Evolutionary conservation across 2,888 invertebrate genomes (phyloP), one percentile per base, ranked within the genome.

Genomic region (Mesorhabditis spiculigera): DNA sequence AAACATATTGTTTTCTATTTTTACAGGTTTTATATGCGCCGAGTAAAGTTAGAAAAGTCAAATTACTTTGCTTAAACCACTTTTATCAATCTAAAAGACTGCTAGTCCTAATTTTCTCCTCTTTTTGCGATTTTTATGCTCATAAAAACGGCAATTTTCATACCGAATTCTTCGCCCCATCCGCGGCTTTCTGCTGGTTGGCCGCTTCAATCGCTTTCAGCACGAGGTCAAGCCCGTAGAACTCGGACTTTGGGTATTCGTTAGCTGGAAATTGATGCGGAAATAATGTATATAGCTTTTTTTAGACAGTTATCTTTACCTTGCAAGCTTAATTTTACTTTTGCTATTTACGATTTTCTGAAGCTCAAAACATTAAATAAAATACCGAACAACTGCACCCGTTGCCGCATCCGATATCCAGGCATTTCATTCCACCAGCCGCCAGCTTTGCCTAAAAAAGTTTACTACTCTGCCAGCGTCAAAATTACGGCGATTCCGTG

Each of bases 371-470:
- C 58, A 50, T 16, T 4, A 66, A 28, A 44, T 16, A 45, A 41
- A 28, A 41, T 16, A 72, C 72, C 75, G 45, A 78, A 65, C 41
- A 71, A 63, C 5, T 73, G 65, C 0, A 72, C 6, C 82, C 82
- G 61, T 63, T 72, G 4, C 82, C 58, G 67, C 82, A 82, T 10
- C 81, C 82, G 16, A 82, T 79, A 68, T 82, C 82, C 58, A 82
- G 70, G 5, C 75, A 73, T 68, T 73, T 71, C 45, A 77, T 65
- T 13, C 73, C 75, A 13, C 81, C 82, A 8, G 66, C 41, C 13
- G 66, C 67, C 43, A 76, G 67, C 16, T 69, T 71, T 61, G 72
- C 70, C 62, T 69, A 45, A 42, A 61, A 62, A 50, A 10, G n/a
- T 13, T 50, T 50, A 50, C n/a, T 2, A 50, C 8, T 50, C 10